Evolutionary conservation across 2,113 vertebrate species (phyloP).

Genomic region (Eulemur macaco): DNA sequence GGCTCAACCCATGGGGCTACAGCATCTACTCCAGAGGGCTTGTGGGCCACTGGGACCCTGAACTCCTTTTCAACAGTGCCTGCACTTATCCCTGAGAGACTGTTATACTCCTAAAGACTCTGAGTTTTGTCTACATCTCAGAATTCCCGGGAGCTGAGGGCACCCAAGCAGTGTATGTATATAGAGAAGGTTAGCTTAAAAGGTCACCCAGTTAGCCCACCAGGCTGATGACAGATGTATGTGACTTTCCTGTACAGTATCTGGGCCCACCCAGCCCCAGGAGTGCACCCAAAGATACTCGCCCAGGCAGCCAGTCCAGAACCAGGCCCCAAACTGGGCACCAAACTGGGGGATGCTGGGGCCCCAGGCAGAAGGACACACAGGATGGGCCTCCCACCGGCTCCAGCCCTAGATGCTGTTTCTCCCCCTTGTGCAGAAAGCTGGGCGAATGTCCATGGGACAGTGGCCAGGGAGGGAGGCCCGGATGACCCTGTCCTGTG

Average conservation of each 20-base stretch:
- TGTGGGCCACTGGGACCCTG: background rate
- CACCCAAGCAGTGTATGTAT: rapidly evolving
- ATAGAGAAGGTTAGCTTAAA: too few species aligned
- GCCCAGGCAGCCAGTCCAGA: background rate
- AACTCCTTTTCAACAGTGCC: background rate
- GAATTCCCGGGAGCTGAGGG: background rate
- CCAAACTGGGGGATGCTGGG: background rate
- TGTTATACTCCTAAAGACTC: background rate
- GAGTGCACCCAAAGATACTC: rapidly evolving
- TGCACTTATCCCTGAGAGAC: background rate
- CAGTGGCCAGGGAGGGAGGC: background rate
- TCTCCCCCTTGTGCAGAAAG: too few species aligned
- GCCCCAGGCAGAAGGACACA: too few species aligned
- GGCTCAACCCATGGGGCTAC: background rate
- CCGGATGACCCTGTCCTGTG: background rate
- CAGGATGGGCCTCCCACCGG: too few species aligned
- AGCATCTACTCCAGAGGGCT: background rate
- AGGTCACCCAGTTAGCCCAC: too few species aligned
- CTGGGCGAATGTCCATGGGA: background rate
- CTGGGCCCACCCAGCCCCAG: background rate
- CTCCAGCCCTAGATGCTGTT: rapidly evolving
- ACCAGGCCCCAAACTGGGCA: rapidly evolving
- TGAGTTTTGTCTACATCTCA: background rate
- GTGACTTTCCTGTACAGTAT: background rate
- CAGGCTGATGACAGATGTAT: background rate